Evolutionary conservation across 2,113 vertebrate species (phyloP).

Genomic region (Alexandromys fortis): DNA sequence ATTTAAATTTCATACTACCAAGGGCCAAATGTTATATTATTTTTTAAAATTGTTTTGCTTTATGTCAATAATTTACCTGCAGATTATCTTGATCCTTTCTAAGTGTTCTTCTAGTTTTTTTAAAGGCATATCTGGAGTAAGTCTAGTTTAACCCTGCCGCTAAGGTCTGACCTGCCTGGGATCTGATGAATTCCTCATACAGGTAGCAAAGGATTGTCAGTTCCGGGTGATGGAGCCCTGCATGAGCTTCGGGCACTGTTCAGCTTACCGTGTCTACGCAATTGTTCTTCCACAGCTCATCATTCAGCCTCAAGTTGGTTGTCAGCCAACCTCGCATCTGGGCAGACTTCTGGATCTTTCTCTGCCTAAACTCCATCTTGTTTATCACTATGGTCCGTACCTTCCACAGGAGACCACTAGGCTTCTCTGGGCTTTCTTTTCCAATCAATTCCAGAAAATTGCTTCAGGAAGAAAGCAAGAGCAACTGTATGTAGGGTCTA

Average conservation of each 20-base stretch:
- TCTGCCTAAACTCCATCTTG: background rate
- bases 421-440: background rate
- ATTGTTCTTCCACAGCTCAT: background rate
- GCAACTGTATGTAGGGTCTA: background rate
- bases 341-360: constrained; percentile 18
- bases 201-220: background rate
- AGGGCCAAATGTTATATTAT: background rate
- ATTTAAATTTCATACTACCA: constrained; percentile 40
- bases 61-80: constrained; percentile 24
- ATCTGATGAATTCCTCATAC: background rate
- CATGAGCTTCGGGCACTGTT: background rate
- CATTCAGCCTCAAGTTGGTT: background rate
- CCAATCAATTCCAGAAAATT: background rate
- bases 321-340: background rate
- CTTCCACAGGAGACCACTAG: background rate
- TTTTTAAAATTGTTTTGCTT: constrained; percentile 9
- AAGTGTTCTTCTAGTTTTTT: background rate
- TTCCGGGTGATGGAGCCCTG: background rate
- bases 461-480: background rate
- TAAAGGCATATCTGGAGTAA: background rate
- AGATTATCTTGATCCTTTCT: constrained; percentile 43
- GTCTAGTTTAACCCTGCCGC: background rate
- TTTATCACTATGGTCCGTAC: background rate
- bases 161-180: background rate
- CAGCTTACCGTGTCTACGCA: background rate